phyloP scores from a whole-genome alignment of 2,888 invertebrate species.

The Drosophila pseudotalamancana region DNA sequence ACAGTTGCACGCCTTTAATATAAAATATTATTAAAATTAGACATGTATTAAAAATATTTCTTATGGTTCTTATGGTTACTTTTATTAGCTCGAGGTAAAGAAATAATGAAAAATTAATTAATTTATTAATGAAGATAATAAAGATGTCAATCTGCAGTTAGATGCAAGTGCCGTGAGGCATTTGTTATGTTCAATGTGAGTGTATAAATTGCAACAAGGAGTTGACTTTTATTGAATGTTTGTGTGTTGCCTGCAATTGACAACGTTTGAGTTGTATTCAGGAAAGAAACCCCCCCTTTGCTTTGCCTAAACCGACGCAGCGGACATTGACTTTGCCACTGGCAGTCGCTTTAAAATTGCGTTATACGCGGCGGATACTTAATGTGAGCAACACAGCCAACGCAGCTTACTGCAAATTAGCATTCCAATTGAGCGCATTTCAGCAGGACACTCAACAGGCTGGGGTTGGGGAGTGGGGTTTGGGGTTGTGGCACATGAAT shows the following conservation, averaged over 20 bases:
- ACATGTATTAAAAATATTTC: no score
- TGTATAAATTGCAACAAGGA: constrained; percentile 21
- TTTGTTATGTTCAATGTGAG: not conserved
- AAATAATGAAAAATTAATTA: no score
- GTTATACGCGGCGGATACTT: constrained; percentile 35
- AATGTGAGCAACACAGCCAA: constrained; percentile 7
- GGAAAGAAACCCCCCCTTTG: constrained; percentile 17
- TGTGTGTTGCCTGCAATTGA: constrained; percentile 34
- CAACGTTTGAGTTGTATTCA: constrained; percentile 17
- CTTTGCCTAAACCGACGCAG: constrained; percentile 24
- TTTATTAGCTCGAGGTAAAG: no score
- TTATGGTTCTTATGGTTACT: no score
- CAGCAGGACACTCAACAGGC: constrained; percentile 51
- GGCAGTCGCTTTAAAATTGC: constrained; percentile 26
- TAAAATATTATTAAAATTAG: no score
- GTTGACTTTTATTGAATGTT: constrained; percentile 16
- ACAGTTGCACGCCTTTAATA: no score
- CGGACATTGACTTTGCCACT: constrained; percentile 22
- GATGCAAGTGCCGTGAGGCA: not conserved
- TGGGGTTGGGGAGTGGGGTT: constrained; percentile 18
- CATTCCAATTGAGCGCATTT: constrained; percentile 60
- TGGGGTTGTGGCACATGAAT: constrained; percentile 59
- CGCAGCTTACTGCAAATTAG: constrained; percentile 46
- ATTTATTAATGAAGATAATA: no score
- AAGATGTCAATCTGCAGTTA: no score